These are phyloP conservation scores for Donacobius atricapilla DNA, from an alignment of 2,113 vertebrate genomes.

Conservation along the genomic window DNA sequence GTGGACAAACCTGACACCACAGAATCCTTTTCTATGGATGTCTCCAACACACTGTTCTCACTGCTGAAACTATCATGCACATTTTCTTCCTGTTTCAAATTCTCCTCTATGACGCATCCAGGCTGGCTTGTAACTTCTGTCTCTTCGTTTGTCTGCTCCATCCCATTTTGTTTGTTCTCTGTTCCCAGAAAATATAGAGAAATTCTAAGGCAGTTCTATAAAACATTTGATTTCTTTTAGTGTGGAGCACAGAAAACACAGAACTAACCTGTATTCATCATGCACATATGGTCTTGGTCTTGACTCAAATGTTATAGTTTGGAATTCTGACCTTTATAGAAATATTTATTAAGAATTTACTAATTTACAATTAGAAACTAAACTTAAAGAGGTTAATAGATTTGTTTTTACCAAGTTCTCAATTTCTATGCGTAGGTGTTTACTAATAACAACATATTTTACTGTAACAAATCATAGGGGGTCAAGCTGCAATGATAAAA, in stretches of 20 bases:
- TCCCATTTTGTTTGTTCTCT: slow-evolving; percentile 1
- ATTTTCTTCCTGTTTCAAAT: background rate
- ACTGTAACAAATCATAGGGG: background rate
- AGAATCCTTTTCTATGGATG: slow-evolving; percentile 28
- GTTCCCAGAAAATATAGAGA: slow-evolving; percentile 20
- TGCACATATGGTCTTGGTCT: background rate
- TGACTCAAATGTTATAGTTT: background rate
- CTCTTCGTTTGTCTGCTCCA: background rate
- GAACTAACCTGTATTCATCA: background rate
- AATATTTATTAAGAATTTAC: background rate
- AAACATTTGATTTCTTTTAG: background rate
- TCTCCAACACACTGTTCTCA: slow-evolving; percentile 5
- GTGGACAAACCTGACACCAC: slow-evolving; percentile 55
- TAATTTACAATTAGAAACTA: background rate
- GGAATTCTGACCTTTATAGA: background rate
- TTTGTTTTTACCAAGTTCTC: background rate
- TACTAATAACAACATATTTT: background rate
- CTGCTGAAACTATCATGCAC: background rate
- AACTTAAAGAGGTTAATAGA: background rate
- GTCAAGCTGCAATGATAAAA: background rate
- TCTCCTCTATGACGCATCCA: background rate
- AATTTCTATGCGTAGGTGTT: background rate
- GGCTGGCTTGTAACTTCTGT: background rate
- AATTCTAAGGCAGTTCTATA: background rate
- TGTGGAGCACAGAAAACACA: background rate